These are phyloP conservation scores for Parelbella ahira DNA, from an alignment of 2,888 invertebrate species.

Conservation along the genomic window DNA sequence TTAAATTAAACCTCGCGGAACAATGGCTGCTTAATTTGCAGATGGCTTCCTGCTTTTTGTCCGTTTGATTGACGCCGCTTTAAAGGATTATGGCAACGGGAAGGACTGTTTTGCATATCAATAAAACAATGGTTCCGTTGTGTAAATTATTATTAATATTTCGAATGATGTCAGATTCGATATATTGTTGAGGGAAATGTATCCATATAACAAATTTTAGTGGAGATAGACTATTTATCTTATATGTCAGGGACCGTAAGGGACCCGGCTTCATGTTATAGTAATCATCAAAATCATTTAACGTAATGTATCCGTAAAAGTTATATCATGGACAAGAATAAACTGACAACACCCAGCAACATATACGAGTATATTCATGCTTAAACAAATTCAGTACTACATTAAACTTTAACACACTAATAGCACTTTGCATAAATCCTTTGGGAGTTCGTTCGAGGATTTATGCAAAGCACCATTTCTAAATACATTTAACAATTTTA, in stretches of 20 bases:
- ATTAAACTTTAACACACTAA: constrained; percentile 4
- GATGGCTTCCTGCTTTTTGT: constrained; percentile 19
- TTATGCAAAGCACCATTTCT: constrained; percentile 9
- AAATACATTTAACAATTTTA: constrained; percentile 7
- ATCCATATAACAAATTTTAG: too few relatives aligned
- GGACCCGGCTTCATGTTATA: too few relatives aligned
- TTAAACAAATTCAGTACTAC: neutral
- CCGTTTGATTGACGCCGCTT: constrained; percentile 3
- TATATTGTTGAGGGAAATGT: too few relatives aligned
- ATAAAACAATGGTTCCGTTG: neutral
- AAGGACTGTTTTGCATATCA: constrained; percentile 10
- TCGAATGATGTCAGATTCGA: too few relatives aligned
- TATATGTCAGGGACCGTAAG: too few relatives aligned
- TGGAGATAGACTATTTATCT: too few relatives aligned
- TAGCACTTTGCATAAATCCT: constrained; percentile 10
- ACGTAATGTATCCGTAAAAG: too few relatives aligned
- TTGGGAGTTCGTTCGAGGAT: constrained; percentile 6
- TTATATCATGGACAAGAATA: too few relatives aligned
- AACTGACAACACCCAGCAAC: too few relatives aligned
- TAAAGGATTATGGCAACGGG: constrained; percentile 10
- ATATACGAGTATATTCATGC: too few relatives aligned
- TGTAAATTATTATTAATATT: too few relatives aligned
- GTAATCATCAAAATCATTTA: too few relatives aligned
- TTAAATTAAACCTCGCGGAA: constrained; percentile 7
- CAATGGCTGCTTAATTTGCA: constrained; percentile 20